These are phyloP conservation scores for Nematolebias whitei DNA, from an alignment of 2,113 vertebrate genomes.

Conservation along the genomic window DNA sequence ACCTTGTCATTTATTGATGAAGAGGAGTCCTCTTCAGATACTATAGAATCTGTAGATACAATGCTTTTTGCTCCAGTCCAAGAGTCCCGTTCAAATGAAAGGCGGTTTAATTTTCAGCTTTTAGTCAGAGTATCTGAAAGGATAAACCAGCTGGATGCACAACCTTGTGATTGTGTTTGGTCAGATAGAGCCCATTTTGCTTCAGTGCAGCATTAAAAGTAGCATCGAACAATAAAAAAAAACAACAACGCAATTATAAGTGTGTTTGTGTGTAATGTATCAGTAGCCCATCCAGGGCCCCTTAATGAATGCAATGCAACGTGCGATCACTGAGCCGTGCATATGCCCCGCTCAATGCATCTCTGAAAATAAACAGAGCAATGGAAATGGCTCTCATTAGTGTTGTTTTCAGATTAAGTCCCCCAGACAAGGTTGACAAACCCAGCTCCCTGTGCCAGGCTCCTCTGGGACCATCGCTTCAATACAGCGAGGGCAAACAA, in stretches of 20 bases:
- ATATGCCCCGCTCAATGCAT: slow-evolving; percentile 69
- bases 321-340: slow-evolving; percentile 78
- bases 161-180: slow-evolving; percentile 56
- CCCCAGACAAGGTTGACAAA: slow-evolving; percentile 80
- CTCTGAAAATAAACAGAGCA: slow-evolving; percentile 80
- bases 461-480: slow-evolving; percentile 76
- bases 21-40: slow-evolving; percentile 53
- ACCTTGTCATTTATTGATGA: slow-evolving; percentile 77
- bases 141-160: slow-evolving; percentile 46
- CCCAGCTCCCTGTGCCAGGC: slow-evolving; percentile 69
- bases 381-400: slow-evolving; percentile 82
- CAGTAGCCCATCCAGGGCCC: slow-evolving; percentile 77
- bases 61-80: background rate
- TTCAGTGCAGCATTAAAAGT: slow-evolving; percentile 71
- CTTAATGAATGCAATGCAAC: slow-evolving; percentile 80
- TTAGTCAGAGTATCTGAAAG: slow-evolving; percentile 31
- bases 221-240: slow-evolving; percentile 72
- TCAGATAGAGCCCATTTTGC: slow-evolving; percentile 69
- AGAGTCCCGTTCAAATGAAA: slow-evolving; percentile 19
- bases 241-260: slow-evolving; percentile 80
- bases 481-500: slow-evolving; percentile 77
- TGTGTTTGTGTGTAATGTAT: slow-evolving; percentile 78
- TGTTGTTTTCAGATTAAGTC: slow-evolving; percentile 82
- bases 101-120: slow-evolving; percentile 31
- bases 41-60: slow-evolving; percentile 38